Evolutionary conservation across 2,113 vertebrate species (phyloP).

Genomic region (Ceyx cyanopectus): DNA sequence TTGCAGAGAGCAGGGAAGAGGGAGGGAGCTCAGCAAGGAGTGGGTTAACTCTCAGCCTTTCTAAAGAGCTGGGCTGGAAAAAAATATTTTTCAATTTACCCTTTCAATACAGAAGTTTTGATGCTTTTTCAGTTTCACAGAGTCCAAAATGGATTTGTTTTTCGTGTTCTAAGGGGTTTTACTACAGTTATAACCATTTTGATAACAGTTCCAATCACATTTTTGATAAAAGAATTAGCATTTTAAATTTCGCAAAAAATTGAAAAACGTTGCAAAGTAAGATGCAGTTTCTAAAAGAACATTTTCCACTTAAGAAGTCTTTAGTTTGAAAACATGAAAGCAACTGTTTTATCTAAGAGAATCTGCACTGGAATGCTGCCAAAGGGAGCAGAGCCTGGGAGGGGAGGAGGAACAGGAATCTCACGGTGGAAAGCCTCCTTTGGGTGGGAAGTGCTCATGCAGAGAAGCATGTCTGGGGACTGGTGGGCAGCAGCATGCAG

Average conservation of each 20-base stretch:
- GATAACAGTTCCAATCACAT: conserved; percentile 20
- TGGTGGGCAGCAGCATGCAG: background rate
- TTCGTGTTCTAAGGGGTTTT: conserved; percentile 20
- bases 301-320: conserved; percentile 19
- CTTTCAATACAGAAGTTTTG: conserved; percentile 18
- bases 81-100: conserved; percentile 13
- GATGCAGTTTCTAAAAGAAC: background rate
- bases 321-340: conserved; percentile 29
- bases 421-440: background rate
- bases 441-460: background rate
- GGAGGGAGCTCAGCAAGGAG: background rate
- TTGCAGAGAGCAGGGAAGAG: background rate
- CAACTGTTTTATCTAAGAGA: background rate
- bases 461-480: background rate
- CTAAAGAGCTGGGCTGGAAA: background rate
- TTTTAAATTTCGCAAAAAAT: conserved; percentile 32
- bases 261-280: conserved; percentile 3
- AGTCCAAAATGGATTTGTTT: background rate
- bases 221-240: conserved; percentile 48
- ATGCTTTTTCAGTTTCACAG: conserved; percentile 21
- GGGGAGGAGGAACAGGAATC: background rate
- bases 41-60: conserved; percentile 25
- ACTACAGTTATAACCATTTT: conserved; percentile 13
- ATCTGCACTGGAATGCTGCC: background rate
- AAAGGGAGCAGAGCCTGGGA: background rate